A percentile compares a stretch with the other conserved stretches of the same genome.
These are phyloP conservation scores for Antennarius maculatus DNA, from an alignment of 2,797 vertebrate genomes.

Conservation along the genomic window DNA sequence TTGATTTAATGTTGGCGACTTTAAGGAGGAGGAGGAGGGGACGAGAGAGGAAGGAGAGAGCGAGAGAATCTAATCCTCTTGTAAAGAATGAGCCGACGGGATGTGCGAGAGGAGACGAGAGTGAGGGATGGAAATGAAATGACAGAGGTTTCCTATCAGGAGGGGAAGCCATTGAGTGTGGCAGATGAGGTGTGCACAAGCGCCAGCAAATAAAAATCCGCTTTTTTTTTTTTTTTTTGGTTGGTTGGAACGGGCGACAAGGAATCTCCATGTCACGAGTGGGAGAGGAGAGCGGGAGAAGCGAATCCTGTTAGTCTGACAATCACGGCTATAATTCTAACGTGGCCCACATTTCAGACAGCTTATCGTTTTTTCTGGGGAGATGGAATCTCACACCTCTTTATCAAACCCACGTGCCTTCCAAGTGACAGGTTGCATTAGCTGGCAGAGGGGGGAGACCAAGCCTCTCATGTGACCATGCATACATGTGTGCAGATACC, in stretches of 20 bases:
- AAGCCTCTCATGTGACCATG: slow-evolving; percentile 8
- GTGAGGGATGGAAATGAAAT: slow-evolving; percentile 67
- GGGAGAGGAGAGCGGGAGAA: slow-evolving; percentile 52
- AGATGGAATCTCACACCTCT: slow-evolving; percentile 69
- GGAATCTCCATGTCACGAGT: slow-evolving; percentile 56
- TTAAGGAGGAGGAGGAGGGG: slow-evolving; percentile 71
- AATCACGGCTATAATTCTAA: slow-evolving; percentile 78
- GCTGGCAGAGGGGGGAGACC: slow-evolving; percentile 22
- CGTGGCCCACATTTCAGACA: slow-evolving; percentile 73
- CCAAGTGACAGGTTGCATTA: slow-evolving; percentile 41
- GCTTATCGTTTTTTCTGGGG: slow-evolving; percentile 68
- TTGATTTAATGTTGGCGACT: slow-evolving; percentile 84
- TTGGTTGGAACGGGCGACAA: slow-evolving; percentile 54
- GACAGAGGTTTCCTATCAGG: slow-evolving; percentile 71
- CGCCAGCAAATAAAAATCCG: slow-evolving; percentile 73
- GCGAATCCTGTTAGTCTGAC: slow-evolving; percentile 76
- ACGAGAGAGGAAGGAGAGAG: slow-evolving; percentile 59
- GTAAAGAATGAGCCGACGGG: slow-evolving; percentile 78
- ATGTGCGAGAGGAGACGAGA: slow-evolving; percentile 58
- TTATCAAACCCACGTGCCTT: slow-evolving; percentile 46
- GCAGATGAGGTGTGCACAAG: slow-evolving; percentile 74
- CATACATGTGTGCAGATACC: slow-evolving; percentile 20
- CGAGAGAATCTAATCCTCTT: slow-evolving; percentile 79
- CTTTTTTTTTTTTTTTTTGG: slow-evolving; percentile 42
- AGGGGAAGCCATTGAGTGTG: slow-evolving; percentile 66